phyloP scores from a whole-genome alignment of 2,888 invertebrate genomes.

The Hypomecis atomaria region DNA sequence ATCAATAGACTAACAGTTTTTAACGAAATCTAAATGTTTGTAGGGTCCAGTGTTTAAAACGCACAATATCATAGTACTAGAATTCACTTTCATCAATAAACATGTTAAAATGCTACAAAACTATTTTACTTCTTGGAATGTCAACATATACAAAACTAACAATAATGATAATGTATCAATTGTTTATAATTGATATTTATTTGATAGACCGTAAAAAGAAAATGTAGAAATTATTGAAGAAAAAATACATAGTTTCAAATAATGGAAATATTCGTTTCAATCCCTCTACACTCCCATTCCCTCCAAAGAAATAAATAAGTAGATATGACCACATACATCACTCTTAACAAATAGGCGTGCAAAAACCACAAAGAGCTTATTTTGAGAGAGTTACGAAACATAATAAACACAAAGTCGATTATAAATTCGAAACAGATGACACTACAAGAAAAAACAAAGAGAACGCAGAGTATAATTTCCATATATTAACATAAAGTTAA shows the following conservation, averaged over 20 bases:
- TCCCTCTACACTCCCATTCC: constrained; percentile 40
- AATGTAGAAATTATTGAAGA: constrained; percentile 80
- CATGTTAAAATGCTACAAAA: constrained; percentile 71
- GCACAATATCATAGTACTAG: constrained; percentile 84
- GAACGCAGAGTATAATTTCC: constrained; percentile 55
- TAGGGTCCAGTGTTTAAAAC: constrained; percentile 84
- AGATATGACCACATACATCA: background rate
- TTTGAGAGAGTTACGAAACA: constrained; percentile 32
- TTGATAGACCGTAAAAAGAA: constrained; percentile 80
- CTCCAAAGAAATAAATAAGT: constrained; percentile 21
- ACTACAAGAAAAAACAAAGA: constrained; percentile 56
- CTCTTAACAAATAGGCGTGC: background rate
- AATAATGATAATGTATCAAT: constrained; percentile 80
- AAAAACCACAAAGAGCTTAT: constrained; percentile 17
- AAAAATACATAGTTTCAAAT: constrained; percentile 83
- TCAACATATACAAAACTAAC: constrained; percentile 79
- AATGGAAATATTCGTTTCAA: constrained; percentile 69
- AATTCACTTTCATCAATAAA: constrained; percentile 78
- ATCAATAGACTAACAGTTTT: constrained; percentile 81
- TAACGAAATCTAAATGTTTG: constrained; percentile 82
- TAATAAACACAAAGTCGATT: constrained; percentile 13
- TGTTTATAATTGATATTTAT: constrained; percentile 83
- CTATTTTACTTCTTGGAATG: constrained; percentile 77
- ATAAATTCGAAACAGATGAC: constrained; percentile 51
- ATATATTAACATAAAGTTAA: constrained; percentile 65